Evolutionary conservation across 1,140 invertebrate species (phyloP).

Genomic region (Lepidurus apus): DNA sequence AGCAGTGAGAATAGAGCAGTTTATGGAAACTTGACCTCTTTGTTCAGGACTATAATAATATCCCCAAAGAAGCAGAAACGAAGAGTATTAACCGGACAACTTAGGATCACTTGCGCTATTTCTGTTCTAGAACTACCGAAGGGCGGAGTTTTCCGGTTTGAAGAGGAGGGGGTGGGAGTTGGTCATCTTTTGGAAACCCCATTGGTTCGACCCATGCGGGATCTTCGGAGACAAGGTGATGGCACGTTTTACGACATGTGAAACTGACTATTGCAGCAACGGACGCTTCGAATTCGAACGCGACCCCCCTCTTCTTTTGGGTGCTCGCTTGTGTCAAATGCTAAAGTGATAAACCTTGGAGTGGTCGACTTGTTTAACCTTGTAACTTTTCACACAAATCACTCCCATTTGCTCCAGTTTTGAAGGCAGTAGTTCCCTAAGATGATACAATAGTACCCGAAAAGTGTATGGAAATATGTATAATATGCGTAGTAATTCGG

Average conservation of each 20-base stretch:
- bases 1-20: neutral
- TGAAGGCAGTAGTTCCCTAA: too few species aligned
- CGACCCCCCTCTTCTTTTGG: neutral
- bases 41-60: neutral
- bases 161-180: neutral
- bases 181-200: neutral
- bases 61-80: neutral
- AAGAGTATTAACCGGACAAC: neutral
- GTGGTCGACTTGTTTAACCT: too few species aligned
- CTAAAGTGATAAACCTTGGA: neutral
- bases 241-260: slow-evolving; percentile 13
- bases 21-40: slow-evolving; percentile 22
- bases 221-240: neutral
- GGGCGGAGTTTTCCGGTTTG: neutral
- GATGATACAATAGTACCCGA: too few species aligned
- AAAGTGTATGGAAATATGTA: too few species aligned
- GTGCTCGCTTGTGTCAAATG: neutral
- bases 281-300: neutral
- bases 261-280: neutral
- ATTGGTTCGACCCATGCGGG: neutral
- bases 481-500: too few species aligned
- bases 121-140: neutral
- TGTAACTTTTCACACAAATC: too few species aligned
- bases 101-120: neutral
- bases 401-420: too few species aligned